These are phyloP conservation scores for Chiroxiphia lanceolata DNA, from an alignment of 2,797 vertebrate species.

Conservation along the genomic window DNA sequence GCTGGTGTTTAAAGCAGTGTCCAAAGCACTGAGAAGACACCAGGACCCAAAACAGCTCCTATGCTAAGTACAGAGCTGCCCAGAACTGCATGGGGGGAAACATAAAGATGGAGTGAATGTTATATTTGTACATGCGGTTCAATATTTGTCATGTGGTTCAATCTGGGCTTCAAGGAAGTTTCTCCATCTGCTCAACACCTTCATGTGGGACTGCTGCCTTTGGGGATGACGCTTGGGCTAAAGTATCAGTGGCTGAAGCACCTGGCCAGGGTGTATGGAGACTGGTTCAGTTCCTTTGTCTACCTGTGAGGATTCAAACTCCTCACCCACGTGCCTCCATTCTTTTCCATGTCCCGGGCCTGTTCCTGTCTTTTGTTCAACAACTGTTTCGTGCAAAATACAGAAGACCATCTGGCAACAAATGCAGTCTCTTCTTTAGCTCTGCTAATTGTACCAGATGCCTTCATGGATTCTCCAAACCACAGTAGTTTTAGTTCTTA, in stretches of 20 bases:
- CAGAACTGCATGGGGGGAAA: neutral
- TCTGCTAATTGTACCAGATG: conserved; percentile 45
- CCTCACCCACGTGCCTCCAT: neutral
- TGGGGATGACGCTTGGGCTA: neutral
- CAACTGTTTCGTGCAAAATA: neutral
- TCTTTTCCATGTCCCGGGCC: neutral
- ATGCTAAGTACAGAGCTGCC: neutral
- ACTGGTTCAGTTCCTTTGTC: neutral
- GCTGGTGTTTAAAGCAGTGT: neutral
- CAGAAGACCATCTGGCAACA: conserved; percentile 22
- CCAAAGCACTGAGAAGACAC: neutral
- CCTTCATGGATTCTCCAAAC: conserved; percentile 35
- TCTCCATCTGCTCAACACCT: neutral
- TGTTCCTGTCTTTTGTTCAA: neutral
- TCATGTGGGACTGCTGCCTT: neutral
- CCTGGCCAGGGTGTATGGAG: neutral
- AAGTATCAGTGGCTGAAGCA: neutral
- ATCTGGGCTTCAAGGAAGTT: neutral
- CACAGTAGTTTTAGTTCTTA: conserved; percentile 45
- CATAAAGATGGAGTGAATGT: neutral
- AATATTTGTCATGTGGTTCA: neutral
- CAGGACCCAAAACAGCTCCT: rapidly evolving
- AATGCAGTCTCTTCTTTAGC: neutral
- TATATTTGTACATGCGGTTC: neutral
- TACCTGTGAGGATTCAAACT: neutral